Evolutionary conservation across 2,113 vertebrate species (phyloP), one percentile per base, ranked within the genome.

Genomic region (Pelmatolapia mariae): DNA sequence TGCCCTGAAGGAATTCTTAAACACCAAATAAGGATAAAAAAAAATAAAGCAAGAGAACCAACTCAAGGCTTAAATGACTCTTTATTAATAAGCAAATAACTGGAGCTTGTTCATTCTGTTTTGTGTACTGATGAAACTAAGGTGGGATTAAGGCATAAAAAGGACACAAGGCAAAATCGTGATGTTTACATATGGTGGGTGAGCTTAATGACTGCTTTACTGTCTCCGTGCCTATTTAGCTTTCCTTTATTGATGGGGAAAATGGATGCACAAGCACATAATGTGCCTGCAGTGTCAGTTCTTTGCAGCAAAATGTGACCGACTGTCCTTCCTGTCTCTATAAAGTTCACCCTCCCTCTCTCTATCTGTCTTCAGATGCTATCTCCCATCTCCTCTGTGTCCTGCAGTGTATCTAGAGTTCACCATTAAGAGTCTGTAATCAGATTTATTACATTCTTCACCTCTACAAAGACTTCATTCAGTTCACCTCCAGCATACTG

Each of bases 391-490:
- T 83, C 68, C 50, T 71, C 61, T 29, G 13, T 78, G 18, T 68
- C 61, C 73, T 59, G 66, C 40, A 18, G 78, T 85, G 47, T 54
- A 45, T 56, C 81, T 56, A 79, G 80, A 87, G 89, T 86, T 93
- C 90, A 92, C n/a, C 36, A n/a, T 43, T 63, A 22, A 47, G 89
- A 47, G 89, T 91, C 90, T 92, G 80, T 93, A 91, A 95, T 94
- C 90, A 94, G 8, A 86, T 90, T 93, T 53, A 87, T 87, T 71
- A 79, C 90, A 90, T 88, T 93, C 86, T 89, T 91, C 12, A 12
- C 68, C 40, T 78, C 24, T 18, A 94, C 95, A 95, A 94, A 95
- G 93, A 78, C 80, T 80, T 86, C 85, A 89, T 95, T 95, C 88
- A 94, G 57, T 66, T 18, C 24, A 29, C 29, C 56, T 61, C 68